Conservation (phyloP, 2,888 invertebrate genomes). For the Chydorus sphaericus region DNA sequence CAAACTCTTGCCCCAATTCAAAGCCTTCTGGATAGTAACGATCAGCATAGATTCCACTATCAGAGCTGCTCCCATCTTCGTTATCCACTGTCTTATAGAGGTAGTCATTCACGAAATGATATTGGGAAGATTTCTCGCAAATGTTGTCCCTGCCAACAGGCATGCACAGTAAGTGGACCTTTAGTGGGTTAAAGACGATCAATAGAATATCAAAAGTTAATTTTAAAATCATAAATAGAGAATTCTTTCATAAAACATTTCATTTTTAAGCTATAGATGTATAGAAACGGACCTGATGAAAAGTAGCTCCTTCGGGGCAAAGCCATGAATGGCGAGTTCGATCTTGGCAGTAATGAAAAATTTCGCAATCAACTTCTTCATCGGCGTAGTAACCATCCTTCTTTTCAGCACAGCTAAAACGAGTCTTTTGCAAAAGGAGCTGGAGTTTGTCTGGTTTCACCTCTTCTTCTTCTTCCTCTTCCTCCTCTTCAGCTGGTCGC, state of each 20-base stretch:
- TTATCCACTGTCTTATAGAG: conserved; percentile 73
- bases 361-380: conserved; percentile 72
- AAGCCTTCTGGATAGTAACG: conserved; percentile 45
- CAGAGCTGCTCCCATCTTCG: conserved; percentile 36
- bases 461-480: conserved; percentile 55
- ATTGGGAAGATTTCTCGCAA: conserved; percentile 75
- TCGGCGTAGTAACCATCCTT: conserved; percentile 85
- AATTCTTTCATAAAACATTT: no score
- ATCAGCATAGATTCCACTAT: conserved; percentile 26
- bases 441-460: conserved; percentile 74
- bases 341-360: conserved; percentile 86
- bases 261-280: neutral
- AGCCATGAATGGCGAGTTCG: conserved; percentile 83
- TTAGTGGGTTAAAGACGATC: conserved; percentile 18
- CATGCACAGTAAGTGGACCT: conserved; percentile 88
- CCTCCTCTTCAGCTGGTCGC: conserved; percentile 28
- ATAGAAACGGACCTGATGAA: conserved; percentile 50
- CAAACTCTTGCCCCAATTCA: conserved; percentile 13
- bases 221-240: conserved; percentile 7
- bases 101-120: conserved; percentile 84
- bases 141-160: conserved; percentile 77
- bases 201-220: conserved; percentile 17
- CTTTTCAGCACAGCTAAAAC: conserved; percentile 62
- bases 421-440: conserved; percentile 61
- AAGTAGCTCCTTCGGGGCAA: conserved; percentile 77